Conservation (phyloP, 1,140 invertebrate species). For the Ceratosolen fusciceps region DNA sequence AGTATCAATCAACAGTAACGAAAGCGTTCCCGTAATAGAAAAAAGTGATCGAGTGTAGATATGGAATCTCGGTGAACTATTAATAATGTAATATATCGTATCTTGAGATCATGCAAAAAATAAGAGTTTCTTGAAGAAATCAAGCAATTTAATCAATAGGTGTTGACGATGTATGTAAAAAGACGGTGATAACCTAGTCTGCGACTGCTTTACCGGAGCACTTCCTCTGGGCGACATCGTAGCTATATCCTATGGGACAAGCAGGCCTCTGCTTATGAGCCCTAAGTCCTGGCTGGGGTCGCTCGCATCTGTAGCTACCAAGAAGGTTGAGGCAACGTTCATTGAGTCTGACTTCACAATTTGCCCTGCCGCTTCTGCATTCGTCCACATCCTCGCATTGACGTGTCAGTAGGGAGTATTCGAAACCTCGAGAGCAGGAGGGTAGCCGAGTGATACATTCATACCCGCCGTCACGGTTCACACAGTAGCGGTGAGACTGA, state of each 20-base stretch:
- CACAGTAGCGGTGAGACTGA: constrained; percentile 68
- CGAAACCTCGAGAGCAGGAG: constrained; percentile 62
- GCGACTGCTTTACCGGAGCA: constrained; percentile 68
- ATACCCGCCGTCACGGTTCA: constrained; percentile 73
- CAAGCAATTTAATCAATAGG: too few relatives aligned
- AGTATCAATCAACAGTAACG: not conserved
- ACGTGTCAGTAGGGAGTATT: constrained; percentile 59
- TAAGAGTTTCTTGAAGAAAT: too few relatives aligned
- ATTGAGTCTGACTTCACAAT: constrained; percentile 66
- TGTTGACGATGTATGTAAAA: too few relatives aligned
- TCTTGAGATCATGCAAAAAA: too few relatives aligned
- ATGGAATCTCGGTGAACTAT: too few relatives aligned
- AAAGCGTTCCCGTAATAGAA: too few relatives aligned
- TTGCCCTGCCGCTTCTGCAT: constrained; percentile 68
- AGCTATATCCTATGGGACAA: constrained; percentile 86
- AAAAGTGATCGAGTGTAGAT: too few relatives aligned
- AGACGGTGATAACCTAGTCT: not conserved
- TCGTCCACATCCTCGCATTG: constrained; percentile 78
- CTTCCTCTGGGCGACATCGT: constrained; percentile 77
- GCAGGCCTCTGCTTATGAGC: constrained; percentile 56
- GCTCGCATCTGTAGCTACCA: constrained; percentile 74
- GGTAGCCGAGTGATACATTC: constrained; percentile 66
- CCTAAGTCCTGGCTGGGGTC: constrained; percentile 59
- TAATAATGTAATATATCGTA: too few relatives aligned
- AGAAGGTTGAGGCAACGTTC: constrained; percentile 74